A percentile compares a stretch with the other conserved stretches of the same genome.
Conservation (phyloP, 2,113 vertebrate species). For the Polypterus senegalus region DNA sequence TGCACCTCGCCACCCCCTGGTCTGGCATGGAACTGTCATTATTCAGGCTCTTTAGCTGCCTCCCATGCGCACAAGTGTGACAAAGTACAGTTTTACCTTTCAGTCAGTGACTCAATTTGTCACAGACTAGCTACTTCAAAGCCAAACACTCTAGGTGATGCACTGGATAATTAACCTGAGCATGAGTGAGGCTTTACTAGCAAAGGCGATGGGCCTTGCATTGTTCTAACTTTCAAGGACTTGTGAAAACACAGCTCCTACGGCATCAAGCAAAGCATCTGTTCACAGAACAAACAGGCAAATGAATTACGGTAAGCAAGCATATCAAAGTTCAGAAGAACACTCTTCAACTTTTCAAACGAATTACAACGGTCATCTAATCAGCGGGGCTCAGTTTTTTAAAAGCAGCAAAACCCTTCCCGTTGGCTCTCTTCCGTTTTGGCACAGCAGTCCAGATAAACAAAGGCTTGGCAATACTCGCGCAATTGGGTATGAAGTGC, state of each 20-base stretch:
- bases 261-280: neutral
- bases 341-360: neutral
- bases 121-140: neutral
- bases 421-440: neutral
- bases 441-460: conserved; percentile 3
- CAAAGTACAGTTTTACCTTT: no score
- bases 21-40: no score
- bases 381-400: no score
- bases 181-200: neutral
- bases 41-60: no score
- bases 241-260: conserved; percentile 1
- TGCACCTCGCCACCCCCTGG: no score
- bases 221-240: neutral
- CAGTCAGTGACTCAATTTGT: no score
- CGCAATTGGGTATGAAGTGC: conserved; percentile 2
- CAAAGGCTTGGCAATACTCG: conserved; percentile 5
- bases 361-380: neutral
- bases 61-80: no score
- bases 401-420: no score
- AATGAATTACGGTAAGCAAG: neutral
- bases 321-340: neutral
- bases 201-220: neutral
- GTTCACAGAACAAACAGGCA: neutral
- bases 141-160: neutral
- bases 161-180: neutral